phyloP scores from a whole-genome alignment of 2,888 invertebrate species.

The Erebia ligea region DNA sequence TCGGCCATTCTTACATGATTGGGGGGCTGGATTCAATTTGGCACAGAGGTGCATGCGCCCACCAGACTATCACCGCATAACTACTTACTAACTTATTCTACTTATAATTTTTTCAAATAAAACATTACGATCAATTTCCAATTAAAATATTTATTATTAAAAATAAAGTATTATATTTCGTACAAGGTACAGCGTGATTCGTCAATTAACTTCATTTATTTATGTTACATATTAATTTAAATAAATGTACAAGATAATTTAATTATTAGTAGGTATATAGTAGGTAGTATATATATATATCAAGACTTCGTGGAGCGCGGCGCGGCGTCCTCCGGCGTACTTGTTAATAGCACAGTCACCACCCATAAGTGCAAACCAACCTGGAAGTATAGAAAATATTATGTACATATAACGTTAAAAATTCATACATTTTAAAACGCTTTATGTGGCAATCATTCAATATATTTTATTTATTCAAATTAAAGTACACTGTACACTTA shows the following conservation, averaged over 20 bases:
- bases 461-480: too few species aligned
- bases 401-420: too few species aligned
- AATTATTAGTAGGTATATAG: not conserved
- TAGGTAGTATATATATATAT: conserved; percentile 21
- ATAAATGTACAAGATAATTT: conserved; percentile 9
- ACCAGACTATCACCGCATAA: too few species aligned
- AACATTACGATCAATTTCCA: not conserved
- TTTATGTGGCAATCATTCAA: too few species aligned
- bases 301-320: conserved; percentile 54
- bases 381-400: conserved; percentile 59
- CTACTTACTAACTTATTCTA: too few species aligned
- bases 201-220: not conserved
- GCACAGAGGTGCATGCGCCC: too few species aligned
- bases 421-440: too few species aligned
- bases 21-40: too few species aligned
- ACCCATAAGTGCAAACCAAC: conserved; percentile 93
- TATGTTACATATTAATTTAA: not conserved
- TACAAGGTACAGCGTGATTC: conserved; percentile 13
- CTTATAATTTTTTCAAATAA: too few species aligned
- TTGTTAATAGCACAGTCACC: conserved; percentile 89
- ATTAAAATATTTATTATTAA: conserved; percentile 6
- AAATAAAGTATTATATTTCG: conserved; percentile 13
- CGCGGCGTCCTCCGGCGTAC: conserved; percentile 79
- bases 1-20: too few species aligned
- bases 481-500: too few species aligned